A percentile compares a stretch with the other conserved stretches of the same genome.
Conservation (phyloP, 1,140 invertebrate species). For the Cydia pomonella region DNA sequence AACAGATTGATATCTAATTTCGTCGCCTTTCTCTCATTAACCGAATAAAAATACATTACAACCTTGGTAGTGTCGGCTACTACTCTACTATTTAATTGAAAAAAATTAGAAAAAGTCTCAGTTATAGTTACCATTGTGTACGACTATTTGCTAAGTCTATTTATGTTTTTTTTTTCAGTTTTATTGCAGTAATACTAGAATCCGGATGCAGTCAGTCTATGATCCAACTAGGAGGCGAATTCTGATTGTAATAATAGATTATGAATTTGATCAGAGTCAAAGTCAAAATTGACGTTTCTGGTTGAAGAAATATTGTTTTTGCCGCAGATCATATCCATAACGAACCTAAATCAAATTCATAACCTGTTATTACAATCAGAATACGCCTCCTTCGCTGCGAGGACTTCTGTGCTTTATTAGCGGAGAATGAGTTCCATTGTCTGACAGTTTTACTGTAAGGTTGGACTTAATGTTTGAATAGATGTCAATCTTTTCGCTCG, state of each 20-base stretch:
- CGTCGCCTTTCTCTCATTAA: neutral
- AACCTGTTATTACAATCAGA: too few relatives aligned
- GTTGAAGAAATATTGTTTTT: too few relatives aligned
- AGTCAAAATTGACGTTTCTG: too few relatives aligned
- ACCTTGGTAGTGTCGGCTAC: too few relatives aligned
- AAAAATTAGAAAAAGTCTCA: too few relatives aligned
- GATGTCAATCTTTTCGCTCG: neutral
- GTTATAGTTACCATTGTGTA: too few relatives aligned
- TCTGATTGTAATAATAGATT: neutral
- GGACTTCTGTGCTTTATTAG: slow-evolving; percentile 1
- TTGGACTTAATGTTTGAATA: neutral
- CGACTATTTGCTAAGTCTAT: neutral
- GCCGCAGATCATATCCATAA: too few relatives aligned
- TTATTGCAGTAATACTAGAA: neutral
- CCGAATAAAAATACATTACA: too few relatives aligned
- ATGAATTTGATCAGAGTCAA: too few relatives aligned
- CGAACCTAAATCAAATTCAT: too few relatives aligned
- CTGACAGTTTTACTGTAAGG: neutral
- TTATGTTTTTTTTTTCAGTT: neutral
- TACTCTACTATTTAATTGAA: too few relatives aligned
- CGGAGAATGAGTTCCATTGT: neutral
- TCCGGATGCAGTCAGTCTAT: neutral
- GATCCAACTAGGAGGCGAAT: neutral
- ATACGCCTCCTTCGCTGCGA: neutral
- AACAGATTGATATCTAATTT: too few relatives aligned